Conservation (phyloP, 2,797 vertebrate genomes). For the Streptopelia turtur region DNA sequence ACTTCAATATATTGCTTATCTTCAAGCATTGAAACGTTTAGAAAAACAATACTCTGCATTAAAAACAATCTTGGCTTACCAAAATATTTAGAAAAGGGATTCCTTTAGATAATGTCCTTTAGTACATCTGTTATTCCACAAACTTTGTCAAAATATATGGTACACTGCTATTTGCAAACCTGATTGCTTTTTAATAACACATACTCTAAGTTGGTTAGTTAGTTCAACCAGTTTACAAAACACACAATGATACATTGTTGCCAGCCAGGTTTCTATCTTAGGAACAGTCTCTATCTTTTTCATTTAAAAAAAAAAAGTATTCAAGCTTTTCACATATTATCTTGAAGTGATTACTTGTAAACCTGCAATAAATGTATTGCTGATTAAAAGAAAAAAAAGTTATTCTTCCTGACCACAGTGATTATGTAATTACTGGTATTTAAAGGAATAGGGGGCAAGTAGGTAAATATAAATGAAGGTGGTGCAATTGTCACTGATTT, state of each 20-base stretch:
- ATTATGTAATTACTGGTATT: not conserved
- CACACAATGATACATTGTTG: not conserved
- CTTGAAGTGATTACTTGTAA: not conserved
- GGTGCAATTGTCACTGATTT: not conserved
- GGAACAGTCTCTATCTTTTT: not conserved
- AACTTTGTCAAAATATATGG: not conserved
- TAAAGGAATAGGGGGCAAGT: not conserved
- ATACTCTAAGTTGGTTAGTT: not conserved
- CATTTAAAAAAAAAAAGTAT: not conserved
- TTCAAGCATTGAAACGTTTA: slow-evolving; percentile 46
- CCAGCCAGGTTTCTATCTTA: not conserved
- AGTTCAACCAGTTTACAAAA: slow-evolving; percentile 20
- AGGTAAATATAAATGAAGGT: not conserved
- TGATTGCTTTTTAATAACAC: slow-evolving; percentile 44
- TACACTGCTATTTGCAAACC: slow-evolving; percentile 3
- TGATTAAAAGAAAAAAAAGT: not conserved
- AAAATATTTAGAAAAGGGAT: slow-evolving; percentile 66
- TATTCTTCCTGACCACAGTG: not conserved
- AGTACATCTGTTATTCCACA: not conserved
- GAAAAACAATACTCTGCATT: slow-evolving; percentile 66
- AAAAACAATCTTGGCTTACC: slow-evolving; percentile 19
- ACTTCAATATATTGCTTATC: slow-evolving; percentile 74
- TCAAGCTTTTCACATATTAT: not conserved
- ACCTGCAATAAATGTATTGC: not conserved
- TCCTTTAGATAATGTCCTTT: slow-evolving; percentile 27